Base-by-base conservation (phyloP, 2,113 vertebrate species). In the Erpornis zantholeuca region DNA sequence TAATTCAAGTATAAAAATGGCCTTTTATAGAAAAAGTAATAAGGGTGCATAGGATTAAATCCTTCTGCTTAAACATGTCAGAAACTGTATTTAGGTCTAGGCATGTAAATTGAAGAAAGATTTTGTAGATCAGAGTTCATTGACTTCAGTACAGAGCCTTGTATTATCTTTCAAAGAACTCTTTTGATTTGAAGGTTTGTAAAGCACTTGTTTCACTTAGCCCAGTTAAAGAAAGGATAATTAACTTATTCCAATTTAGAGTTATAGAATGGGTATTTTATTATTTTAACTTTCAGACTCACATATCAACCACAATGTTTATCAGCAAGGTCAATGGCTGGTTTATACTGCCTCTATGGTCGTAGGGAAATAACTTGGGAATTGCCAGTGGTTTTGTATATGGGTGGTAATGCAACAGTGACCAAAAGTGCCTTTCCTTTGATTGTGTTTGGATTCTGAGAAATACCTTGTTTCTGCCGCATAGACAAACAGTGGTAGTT, bases 241-340 rank as follows among this genome's bases (percentile, higher is more conserved):
- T 77, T 72, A 61, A 23, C 31, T 81, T 84, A 36, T 4, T 81
- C 24, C 28, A 50, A 2, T 79, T 82, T 22, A 54, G 56, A 71
- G 18, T 7, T 71, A 33, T 38, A 66, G 29, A 75, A 22, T 44
- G 28, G 9, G 9, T 38, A 38, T 38, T 38, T 38, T 38, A 45
- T 24, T 53, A 24, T 45, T 61, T 69, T 33, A 54, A 24, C 15
- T 75, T 79, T 69, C 17, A 71, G 7, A 29, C 29, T 82, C 5
- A 0, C 2, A 0, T 42, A 35, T 19, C 28, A 44, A 27, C 42
- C 36, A 22, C 15, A 60, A 0, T n/a, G 8, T 56, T 40, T 60
- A 18, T 70, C 38, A 68, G 4, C 1, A 1, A 54, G 54, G 38
- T 14, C 47, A 54, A 0, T 53, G 31, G 36, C 65, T 80, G n/a